Evolutionary conservation across 2,797 vertebrate species (phyloP), one percentile per base, ranked within the genome.

Genomic region (Spheniscus humboldti): DNA sequence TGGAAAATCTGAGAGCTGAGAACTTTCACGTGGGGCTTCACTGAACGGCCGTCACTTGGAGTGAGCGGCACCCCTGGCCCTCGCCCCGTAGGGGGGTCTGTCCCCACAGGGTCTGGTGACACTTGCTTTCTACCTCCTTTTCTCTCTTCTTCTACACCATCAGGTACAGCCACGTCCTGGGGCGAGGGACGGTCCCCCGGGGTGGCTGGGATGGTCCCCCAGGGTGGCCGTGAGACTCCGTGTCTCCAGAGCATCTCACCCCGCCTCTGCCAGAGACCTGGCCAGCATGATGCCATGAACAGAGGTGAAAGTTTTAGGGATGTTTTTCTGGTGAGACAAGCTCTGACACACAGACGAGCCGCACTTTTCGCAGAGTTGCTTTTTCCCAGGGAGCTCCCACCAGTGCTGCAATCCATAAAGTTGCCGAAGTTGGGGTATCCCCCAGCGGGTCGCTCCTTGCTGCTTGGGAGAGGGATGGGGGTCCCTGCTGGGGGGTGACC

Each of bases 1-100:
- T 27, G 67, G 76, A 66, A 33, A 80, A 50, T 18, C 37, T 25
- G 74, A 22, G 50, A n/a, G 59, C 50, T 33, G 59, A 35, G 59
- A 23, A 37, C 59, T 31, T 57, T 31, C 67, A 27, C 27, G 2
- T 1, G 27, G 30, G 43, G 17, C 30, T 56, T 24, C 57, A 9
- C 30, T 5, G 50, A 48, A 13, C 0, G 1, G 39, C 24, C 2
- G 2, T 10, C 48, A 5, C n/a, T 7, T 7, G 28, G 84, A 12
- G 15, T 4, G 56, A 62, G 84, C 11, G 1, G 47, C 16, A 47
- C 18, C 35, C 69, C 23, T 2, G 0, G 37, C 39, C 39, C 39
- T 4, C 1, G 5, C 50, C 52, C 39, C 5, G 4, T 9, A 18
- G 6, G 8, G 19, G 41, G 72, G 35, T 43, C 72, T 25, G 25